These are phyloP conservation scores for Nebria ingens DNA, from an alignment of 1,140 invertebrate species.

Conservation along the genomic window DNA sequence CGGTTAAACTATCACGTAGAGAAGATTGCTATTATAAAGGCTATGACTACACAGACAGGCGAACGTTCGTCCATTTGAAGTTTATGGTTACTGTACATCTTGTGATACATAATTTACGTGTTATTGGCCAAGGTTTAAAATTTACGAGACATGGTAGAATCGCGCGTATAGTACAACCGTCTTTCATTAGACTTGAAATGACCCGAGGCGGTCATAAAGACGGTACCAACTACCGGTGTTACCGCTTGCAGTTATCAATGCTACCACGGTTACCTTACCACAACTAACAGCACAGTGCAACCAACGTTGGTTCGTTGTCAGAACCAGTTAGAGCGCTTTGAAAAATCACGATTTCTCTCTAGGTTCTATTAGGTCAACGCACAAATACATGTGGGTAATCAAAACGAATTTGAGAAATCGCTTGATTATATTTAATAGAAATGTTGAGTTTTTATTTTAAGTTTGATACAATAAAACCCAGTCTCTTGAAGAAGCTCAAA, in stretches of 20 bases:
- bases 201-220: not conserved
- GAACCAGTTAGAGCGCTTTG: not conserved
- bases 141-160: not conserved
- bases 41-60: no score
- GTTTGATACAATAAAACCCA: no score
- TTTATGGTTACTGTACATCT: not conserved
- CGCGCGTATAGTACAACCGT: not conserved
- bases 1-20: not conserved
- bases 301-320: no score
- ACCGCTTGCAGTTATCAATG: not conserved
- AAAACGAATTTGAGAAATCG: no score
- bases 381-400: no score
- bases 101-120: slow-evolving; percentile 1
- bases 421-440: no score
- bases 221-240: not conserved
- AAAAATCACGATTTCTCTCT: not conserved
- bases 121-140: slow-evolving; percentile 3
- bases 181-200: not conserved
- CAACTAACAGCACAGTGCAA: not conserved
- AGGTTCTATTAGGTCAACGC: not conserved
- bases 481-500: no score
- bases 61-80: not conserved
- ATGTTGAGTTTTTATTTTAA: no score
- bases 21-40: no score
- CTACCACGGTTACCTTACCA: not conserved